A percentile compares a stretch with the other conserved stretches of the same genome.
Evolutionary conservation across 2,888 invertebrate species (phyloP).

Genomic region (Pollenia amentaria): DNA sequence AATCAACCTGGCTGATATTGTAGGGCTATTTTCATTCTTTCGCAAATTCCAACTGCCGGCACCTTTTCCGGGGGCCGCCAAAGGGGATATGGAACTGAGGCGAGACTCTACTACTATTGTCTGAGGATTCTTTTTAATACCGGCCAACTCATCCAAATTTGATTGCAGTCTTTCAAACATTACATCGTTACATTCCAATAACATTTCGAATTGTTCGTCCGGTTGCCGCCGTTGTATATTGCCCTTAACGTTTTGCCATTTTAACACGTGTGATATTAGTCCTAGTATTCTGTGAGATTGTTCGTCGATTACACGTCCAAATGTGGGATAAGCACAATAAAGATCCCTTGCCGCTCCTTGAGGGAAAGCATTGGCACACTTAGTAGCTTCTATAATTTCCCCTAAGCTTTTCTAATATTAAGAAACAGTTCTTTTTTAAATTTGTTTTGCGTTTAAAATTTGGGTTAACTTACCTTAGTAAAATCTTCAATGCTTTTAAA

Average conservation of each 20-base stretch:
- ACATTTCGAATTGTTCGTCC: conserved; percentile 90
- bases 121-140: conserved; percentile 86
- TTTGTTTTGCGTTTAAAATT: neutral
- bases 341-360: conserved; percentile 89
- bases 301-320: conserved; percentile 87
- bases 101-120: conserved; percentile 85
- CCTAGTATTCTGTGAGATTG: conserved; percentile 88
- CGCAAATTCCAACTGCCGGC: conserved; percentile 87
- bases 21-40: conserved; percentile 73
- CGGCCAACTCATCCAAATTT: conserved; percentile 89
- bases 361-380: conserved; percentile 90
- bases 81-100: conserved; percentile 73
- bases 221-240: conserved; percentile 86
- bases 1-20: conserved; percentile 85
- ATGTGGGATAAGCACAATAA: conserved; percentile 91
- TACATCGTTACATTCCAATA: conserved; percentile 93
- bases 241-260: conserved; percentile 86
- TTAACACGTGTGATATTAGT: conserved; percentile 86
- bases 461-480: conserved; percentile 78
- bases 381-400: conserved; percentile 88
- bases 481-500: conserved; percentile 78
- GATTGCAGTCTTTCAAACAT: conserved; percentile 92
- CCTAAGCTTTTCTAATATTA: conserved; percentile 86
- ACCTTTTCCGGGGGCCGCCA: conserved; percentile 67
- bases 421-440: neutral